A percentile compares a stretch with the other conserved stretches of the same genome.
phyloP scores from a whole-genome alignment of 1,140 invertebrate species.

The Matsumurasca onukii region DNA sequence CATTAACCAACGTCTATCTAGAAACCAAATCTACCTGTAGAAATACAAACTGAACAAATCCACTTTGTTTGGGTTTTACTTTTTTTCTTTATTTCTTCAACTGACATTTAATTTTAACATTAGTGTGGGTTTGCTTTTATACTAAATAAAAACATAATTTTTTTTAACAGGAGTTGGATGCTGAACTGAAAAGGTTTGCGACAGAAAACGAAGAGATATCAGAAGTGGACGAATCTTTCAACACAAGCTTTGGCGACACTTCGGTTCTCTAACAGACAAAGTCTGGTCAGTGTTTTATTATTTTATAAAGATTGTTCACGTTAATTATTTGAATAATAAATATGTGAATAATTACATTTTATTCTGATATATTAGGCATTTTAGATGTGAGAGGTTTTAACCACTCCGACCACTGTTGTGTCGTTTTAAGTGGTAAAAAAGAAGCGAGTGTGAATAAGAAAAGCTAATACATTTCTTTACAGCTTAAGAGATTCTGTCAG shows the following conservation, averaged over 20 bases:
- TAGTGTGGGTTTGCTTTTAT: background rate
- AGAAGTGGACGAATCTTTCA: constrained; percentile 13
- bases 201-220: background rate
- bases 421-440: background rate
- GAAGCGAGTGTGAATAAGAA: no score
- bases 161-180: constrained; percentile 12
- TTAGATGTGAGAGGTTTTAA: background rate
- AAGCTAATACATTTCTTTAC: no score
- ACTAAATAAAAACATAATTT: background rate
- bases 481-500: no score
- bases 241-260: background rate
- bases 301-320: background rate
- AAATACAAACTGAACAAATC: background rate
- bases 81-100: background rate
- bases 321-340: background rate
- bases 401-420: background rate
- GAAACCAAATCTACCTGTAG: background rate
- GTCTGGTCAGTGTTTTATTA: constrained; percentile 10
- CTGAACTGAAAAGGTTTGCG: constrained; percentile 14
- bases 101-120: background rate
- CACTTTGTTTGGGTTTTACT: background rate
- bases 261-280: constrained; percentile 20
- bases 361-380: background rate
- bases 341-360: background rate
- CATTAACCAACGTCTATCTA: background rate